Percentiles rank a stretch among this genome's conserved stretches.
These are phyloP conservation scores for Gopherus evgoodei DNA, from an alignment of 2,113 vertebrate genomes.

Conservation along the genomic window DNA sequence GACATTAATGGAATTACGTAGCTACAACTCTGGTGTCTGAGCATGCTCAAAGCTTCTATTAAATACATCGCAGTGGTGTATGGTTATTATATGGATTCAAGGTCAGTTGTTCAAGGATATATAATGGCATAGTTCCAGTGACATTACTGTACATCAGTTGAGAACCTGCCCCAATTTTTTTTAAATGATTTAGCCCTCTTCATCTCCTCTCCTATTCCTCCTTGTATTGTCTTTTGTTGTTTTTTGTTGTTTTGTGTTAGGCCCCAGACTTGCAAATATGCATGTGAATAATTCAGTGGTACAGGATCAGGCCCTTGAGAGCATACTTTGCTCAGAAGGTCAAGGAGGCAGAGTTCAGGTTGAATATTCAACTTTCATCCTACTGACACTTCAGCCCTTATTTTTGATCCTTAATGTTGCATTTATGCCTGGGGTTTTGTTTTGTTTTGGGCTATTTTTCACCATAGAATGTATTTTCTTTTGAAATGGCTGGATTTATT, in stretches of 20 bases:
- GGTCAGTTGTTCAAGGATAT: not conserved
- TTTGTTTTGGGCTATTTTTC: not conserved
- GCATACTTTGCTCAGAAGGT: not conserved
- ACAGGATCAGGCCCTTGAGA: not conserved
- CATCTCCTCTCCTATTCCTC: not conserved
- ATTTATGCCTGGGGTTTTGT: not conserved
- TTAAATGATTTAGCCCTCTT: not conserved
- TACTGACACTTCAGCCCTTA: not conserved
- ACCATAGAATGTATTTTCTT: conserved; percentile 28
- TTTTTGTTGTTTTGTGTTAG: not conserved
- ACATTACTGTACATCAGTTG: not conserved
- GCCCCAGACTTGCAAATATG: not conserved
- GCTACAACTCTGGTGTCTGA: not conserved
- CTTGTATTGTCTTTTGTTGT: not conserved
- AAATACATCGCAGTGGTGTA: not conserved
- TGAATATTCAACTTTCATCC: not conserved
- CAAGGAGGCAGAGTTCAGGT: not conserved
- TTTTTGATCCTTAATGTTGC: not conserved
- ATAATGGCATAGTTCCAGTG: not conserved
- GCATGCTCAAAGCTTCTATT: not conserved
- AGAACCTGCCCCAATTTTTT: not conserved
- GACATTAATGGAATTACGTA: not conserved
- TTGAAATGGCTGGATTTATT: conserved; percentile 24
- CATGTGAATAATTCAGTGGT: not conserved
- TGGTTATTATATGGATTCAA: not conserved